Percentiles rank a stretch among this genome's conserved stretches.
phyloP scores from a whole-genome alignment of 2,113 vertebrate species.

The Trematocara stigmaticum region DNA sequence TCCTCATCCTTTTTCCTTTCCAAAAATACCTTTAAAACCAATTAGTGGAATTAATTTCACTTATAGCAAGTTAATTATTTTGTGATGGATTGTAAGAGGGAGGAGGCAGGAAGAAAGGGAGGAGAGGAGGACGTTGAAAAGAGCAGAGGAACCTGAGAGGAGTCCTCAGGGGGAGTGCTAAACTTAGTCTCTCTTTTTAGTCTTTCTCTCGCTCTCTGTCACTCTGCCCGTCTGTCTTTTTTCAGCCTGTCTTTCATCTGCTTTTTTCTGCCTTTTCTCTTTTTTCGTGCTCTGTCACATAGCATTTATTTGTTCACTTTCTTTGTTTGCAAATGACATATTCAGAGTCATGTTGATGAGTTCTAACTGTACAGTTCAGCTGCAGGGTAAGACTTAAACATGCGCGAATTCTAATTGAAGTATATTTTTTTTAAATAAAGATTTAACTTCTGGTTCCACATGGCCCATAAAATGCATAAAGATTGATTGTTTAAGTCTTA shows the following conservation, averaged over 20 bases:
- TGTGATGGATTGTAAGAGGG: slow-evolving; percentile 67
- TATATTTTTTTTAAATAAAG: not conserved
- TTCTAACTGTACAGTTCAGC: not conserved
- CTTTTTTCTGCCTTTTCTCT: not conserved
- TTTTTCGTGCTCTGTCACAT: not conserved
- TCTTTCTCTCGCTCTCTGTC: slow-evolving; percentile 27
- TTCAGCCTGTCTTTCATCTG: not conserved
- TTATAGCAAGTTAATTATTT: slow-evolving; percentile 83
- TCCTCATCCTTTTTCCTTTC: slow-evolving; percentile 40
- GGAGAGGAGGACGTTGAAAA: slow-evolving; percentile 53
- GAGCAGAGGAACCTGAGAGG: slow-evolving; percentile 62
- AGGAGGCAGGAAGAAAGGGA: slow-evolving; percentile 53
- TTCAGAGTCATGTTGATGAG: not conserved
- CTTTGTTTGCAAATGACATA: not conserved
- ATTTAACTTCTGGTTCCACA: not conserved
- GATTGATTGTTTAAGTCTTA: not conserved
- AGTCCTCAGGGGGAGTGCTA: slow-evolving; percentile 69
- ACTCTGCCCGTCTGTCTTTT: not conserved
- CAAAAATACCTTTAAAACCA: slow-evolving; percentile 79
- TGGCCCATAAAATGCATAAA: not conserved
- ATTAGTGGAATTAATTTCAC: slow-evolving; percentile 83
- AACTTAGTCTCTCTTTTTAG: slow-evolving; percentile 62
- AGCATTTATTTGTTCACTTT: not conserved
- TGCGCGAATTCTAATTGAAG: not conserved
- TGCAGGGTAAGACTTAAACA: not conserved